phyloP scores from a whole-genome alignment of 2,113 vertebrate genomes.

The Cariama cristata region DNA sequence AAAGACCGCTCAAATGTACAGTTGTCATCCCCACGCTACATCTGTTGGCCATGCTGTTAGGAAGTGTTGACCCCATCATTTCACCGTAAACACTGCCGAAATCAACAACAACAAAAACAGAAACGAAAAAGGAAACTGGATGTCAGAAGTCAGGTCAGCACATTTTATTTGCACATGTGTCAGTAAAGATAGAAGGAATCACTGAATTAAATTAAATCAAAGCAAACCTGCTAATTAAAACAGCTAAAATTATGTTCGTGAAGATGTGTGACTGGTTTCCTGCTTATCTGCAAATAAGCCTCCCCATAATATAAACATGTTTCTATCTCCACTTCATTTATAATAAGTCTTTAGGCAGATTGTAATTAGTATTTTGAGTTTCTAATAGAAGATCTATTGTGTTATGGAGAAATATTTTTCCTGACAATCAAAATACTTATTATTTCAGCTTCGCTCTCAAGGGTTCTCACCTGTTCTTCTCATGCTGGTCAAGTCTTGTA shows the following conservation, averaged over 20 bases:
- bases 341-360: conserved; percentile 56
- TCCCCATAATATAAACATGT: conserved; percentile 50
- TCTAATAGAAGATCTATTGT: conserved; percentile 20
- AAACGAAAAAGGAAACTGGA: background rate
- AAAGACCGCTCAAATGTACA: background rate
- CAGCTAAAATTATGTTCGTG: conserved; percentile 57
- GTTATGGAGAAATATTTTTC: conserved; percentile 13
- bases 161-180: conserved; percentile 57
- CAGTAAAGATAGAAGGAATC: conserved; percentile 45
- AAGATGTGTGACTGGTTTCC: conserved; percentile 50
- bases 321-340: conserved; percentile 58
- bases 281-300: conserved; percentile 48
- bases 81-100: background rate
- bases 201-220: conserved; percentile 62
- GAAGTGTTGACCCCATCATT: conserved; percentile 41
- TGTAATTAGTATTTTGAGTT: conserved; percentile 61
- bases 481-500: background rate
- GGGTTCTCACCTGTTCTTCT: conserved; percentile 61
- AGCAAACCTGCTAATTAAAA: conserved; percentile 65
- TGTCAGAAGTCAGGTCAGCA: conserved; percentile 49
- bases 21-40: conserved; percentile 56
- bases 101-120: conserved; percentile 56
- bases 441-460: conserved; percentile 35
- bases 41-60: conserved; percentile 13
- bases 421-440: conserved; percentile 25